These are phyloP conservation scores for Eristalis tenax DNA, from an alignment of 2,888 invertebrate species.

Conservation along the genomic window DNA sequence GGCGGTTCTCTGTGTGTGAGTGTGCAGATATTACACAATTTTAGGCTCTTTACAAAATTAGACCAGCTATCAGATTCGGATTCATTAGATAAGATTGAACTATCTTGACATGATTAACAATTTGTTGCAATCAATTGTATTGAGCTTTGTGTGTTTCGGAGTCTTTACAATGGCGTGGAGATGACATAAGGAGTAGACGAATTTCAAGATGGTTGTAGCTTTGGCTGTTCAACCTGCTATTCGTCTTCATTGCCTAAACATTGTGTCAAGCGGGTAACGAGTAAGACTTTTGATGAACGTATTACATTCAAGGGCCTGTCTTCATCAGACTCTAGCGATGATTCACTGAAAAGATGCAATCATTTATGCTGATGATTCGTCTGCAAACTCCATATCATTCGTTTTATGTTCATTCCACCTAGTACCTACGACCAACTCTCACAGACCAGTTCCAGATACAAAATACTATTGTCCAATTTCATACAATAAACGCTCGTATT, in stretches of 20 bases:
- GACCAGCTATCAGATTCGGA: constrained; percentile 23
- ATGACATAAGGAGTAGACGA: not conserved
- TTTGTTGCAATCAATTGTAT: constrained; percentile 2
- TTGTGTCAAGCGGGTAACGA: too few species aligned
- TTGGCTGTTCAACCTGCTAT: not conserved
- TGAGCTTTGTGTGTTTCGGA: not conserved
- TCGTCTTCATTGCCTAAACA: too few species aligned
- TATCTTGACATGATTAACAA: constrained; percentile 6
- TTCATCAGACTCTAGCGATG: too few species aligned
- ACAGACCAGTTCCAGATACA: not conserved
- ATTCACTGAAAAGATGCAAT: not conserved
- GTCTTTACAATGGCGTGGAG: not conserved
- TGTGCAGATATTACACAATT: constrained; percentile 28
- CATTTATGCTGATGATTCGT: not conserved
- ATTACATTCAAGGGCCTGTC: too few species aligned
- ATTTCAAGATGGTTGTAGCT: not conserved
- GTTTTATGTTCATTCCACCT: too few species aligned
- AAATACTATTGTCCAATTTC: not conserved
- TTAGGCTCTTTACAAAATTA: constrained; percentile 2
- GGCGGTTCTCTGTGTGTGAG: not conserved
- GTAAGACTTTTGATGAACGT: too few species aligned
- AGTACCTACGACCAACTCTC: too few species aligned
- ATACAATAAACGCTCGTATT: not conserved
- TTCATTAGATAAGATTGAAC: constrained; percentile 18
- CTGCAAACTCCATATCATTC: not conserved